Conservation (phyloP, 2,113 vertebrate genomes). For the Pipa parva region DNA sequence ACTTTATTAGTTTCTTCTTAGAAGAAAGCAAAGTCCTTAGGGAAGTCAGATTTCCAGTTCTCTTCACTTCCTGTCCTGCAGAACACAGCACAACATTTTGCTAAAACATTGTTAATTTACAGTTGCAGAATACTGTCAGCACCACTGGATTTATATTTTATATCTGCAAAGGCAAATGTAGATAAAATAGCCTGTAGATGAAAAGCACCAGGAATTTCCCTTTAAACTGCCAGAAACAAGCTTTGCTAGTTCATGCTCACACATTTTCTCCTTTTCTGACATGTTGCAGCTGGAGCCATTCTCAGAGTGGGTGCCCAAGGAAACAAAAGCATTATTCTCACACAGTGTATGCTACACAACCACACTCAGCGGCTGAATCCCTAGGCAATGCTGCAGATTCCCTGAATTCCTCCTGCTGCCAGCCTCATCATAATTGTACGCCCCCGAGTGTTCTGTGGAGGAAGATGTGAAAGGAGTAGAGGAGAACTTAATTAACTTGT, state of each 20-base stretch:
- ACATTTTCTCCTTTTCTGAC: not conserved
- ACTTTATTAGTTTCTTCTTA: too few species aligned
- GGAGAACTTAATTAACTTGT: conserved; percentile 19
- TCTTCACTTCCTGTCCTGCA: too few species aligned
- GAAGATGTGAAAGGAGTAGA: conserved; percentile 8
- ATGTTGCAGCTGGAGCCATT: conserved; percentile 15
- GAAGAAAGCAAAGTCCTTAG: too few species aligned
- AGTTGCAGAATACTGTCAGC: too few species aligned
- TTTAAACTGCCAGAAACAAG: not conserved
- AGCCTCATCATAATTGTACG: conserved; percentile 31
- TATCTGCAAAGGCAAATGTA: too few species aligned
- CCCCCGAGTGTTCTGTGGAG: conserved; percentile 19
- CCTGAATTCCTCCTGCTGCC: conserved; percentile 32
- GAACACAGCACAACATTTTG: too few species aligned
- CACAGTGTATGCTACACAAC: conserved; percentile 2
- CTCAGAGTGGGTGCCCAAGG: conserved; percentile 21
- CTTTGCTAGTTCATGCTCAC: conserved; percentile 10
- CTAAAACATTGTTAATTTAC: too few species aligned
- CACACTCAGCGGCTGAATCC: conserved; percentile 1
- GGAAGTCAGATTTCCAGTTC: too few species aligned
- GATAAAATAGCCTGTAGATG: too few species aligned
- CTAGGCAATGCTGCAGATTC: conserved; percentile 31
- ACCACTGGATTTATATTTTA: too few species aligned
- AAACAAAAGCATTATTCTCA: conserved; percentile 38
- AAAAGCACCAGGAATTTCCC: too few species aligned